Base-by-base conservation (phyloP, 2,797 vertebrate genomes). In the Phoeniculus purpureus region DNA sequence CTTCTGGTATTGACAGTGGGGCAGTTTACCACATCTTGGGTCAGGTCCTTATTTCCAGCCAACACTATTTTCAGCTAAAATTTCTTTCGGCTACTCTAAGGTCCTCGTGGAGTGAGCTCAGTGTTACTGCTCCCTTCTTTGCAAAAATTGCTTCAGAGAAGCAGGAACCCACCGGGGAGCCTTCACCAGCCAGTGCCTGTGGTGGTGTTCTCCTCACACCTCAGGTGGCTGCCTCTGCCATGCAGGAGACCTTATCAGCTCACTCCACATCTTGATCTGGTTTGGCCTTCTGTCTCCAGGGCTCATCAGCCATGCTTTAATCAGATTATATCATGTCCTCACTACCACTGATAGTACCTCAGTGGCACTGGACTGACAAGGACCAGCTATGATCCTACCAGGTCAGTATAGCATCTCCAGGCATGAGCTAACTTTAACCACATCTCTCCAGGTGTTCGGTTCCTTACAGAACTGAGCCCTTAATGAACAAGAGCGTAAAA, bases 321-420 rank as follows among this genome's bases (percentile, higher is more conserved):
- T 31, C 65, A 31, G 32, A 12, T 51, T 6, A 6, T 5, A 7
- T 8, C 1, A 17, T 7, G 37, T 37, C 62, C 68, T 65, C 55
- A n/a, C 43, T 26, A 4, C 2, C 3, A 7, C 48, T 58, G 32
- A 1, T 1, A 45, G 50, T 4, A n/a, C 20, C 2, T 0, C 25
- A 25, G 32, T 26, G 60, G 59, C 59, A 23, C 18, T 7, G 76
- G 34, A 52, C 10, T 8, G 19, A 59, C 26, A 4, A 0, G 20
- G 59, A 58, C 50, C 68, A 55, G 62, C 12, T 9, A 52, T 1
- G 7, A 84, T n/a, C 51, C 86, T 40, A 26, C n/a, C n/a, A 61
- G 58, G 45, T 11, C 23, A 55, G 40, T 64, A 67, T 1, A 13
- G 29, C 25, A 9, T 45, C 73, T 59, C 55, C 64, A 68, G 17